Conservation (phyloP, 2,797 vertebrate species). For the Atherinosoma microstoma region DNA sequence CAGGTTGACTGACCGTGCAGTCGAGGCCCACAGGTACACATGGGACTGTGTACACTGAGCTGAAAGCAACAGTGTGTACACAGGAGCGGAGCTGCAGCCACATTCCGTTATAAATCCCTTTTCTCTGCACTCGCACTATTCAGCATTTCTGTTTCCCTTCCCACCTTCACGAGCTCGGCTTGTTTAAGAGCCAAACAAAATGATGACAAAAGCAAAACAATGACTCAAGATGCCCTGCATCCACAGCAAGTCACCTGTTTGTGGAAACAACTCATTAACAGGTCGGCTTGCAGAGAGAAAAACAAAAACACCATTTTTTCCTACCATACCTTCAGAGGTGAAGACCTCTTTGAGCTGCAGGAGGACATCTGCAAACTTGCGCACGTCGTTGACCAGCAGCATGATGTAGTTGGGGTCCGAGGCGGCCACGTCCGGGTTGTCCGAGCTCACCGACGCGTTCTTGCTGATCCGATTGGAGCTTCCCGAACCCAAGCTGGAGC, state of each 20-base stretch:
- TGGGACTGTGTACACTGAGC: conserved; percentile 55
- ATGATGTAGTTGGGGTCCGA: conserved; percentile 94
- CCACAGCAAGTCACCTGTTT: conserved; percentile 7
- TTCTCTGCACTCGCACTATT: background rate
- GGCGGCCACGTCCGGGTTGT: conserved; percentile 78
- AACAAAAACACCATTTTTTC: background rate
- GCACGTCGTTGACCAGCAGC: conserved; percentile 94
- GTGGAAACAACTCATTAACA: conserved; percentile 45
- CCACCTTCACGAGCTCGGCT: background rate
- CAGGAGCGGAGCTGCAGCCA: conserved; percentile 48
- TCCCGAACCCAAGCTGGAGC: conserved; percentile 69
- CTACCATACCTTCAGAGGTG: conserved; percentile 88
- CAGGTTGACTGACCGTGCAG: conserved; percentile 73
- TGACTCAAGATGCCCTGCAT: conserved; percentile 11
- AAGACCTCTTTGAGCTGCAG: conserved; percentile 94
- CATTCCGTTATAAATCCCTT: conserved; percentile 46
- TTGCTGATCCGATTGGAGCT: conserved; percentile 73
- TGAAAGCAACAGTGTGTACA: conserved; percentile 64
- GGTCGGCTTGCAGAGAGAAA: background rate
- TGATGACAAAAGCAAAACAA: conserved; percentile 5
- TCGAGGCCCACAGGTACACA: conserved; percentile 71
- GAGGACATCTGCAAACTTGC: conserved; percentile 93
- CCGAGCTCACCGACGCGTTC: conserved; percentile 82
- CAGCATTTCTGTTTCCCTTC: background rate
- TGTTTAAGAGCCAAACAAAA: background rate